Base-by-base conservation (phyloP, 2,797 vertebrate genomes). In the Ceyx erithaca region DNA sequence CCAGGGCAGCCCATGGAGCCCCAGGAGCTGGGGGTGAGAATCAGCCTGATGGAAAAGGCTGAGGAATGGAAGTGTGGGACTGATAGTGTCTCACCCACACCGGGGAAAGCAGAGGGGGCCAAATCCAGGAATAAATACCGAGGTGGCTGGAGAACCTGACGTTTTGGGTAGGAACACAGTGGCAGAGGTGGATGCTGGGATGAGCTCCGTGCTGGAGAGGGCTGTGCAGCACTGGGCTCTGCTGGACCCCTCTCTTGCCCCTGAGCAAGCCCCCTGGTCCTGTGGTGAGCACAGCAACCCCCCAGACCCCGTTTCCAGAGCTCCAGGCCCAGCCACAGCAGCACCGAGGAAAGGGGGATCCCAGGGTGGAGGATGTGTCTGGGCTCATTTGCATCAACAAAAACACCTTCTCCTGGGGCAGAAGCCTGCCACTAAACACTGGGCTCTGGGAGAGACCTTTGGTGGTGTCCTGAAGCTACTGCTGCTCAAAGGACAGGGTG, bases 81-180 rank as follows among this genome's bases (percentile, higher is more conserved):
- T 73, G 46, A 67, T 84, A 86, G 59, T 84, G 9, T 33, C 91
- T 84, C 87, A 81, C 48, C 54, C 0, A 1, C 73, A 68, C 73
- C 1, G 0, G 59, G 80, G 70, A 87, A 80, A 70, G 70, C 8
- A 0, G 20, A 45, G 63, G 49, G 83, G 80, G 69, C 69, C 87
- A 76, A 82, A 84, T 52, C 43, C 58, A 31, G 78, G 75, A 80
- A 92, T 71, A 81, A 90, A 92, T 66, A 79, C n/a, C 58, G 28
- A 37, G 16, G 4, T 48, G 63, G 45, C 57, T 66, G 10, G 1
- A 45, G 46, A 66, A 48, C 75, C 72, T 41, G 80, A 72, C 0
- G 1, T 19, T 33, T 64, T 40, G 22, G 63, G 61, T 52, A 40
- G 43, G 45, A 90, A 16, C 46, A 33, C 20, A 7, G 12, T 0